Evolutionary conservation across 2,113 vertebrate species (phyloP), one percentile per base, ranked within the genome.

Genomic region (Xenotilapia longispinis): DNA sequence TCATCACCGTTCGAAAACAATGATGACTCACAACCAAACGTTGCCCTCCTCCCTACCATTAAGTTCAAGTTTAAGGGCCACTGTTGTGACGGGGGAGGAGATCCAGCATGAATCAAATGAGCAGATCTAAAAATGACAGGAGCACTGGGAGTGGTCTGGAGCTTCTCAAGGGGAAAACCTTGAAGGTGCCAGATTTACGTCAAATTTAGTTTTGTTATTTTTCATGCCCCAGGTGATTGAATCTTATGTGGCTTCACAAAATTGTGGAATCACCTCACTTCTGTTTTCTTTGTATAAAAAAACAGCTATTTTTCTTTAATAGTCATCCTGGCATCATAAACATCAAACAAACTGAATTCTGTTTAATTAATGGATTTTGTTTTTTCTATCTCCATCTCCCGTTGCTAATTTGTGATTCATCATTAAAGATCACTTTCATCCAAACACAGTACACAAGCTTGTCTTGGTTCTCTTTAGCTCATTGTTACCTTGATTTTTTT

Each of bases 361-460:
- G 36, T 68, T 73, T 45, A 23, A 73, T 73, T 68, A 13, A 68
- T 57, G 4, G 17, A 0, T 0, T 21, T 36, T 4, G 1, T 13
- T 11, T 21, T 38, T 8, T 1, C 6, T n/a, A 21, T 38, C 1
- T 65, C 10, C 60, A 7, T 21, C 5, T 73, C 68, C 68, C 0
- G 1, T 45, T 73, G 40, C 40, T 17, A 28, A 47, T 17, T 73
- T 17, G 1, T 3, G 4, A 2, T 45, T 73, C 13, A 7, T 73
- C 6, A 23, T 40, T 45, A 26, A 13, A 45, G 3, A 73, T 45
- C 40, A 7, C 14, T 17, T 3, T 47, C 21, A 47, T 45, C 21
- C 21, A 45, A 17, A 0, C 8, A 23, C 7, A 17, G 13, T 2
- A 0, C 38, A 70, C 3, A 23, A 40, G 3, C 7, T 17, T 23